Evolutionary conservation across 2,113 vertebrate genomes (phyloP).

Genomic region (Recurvirostra avosetta): DNA sequence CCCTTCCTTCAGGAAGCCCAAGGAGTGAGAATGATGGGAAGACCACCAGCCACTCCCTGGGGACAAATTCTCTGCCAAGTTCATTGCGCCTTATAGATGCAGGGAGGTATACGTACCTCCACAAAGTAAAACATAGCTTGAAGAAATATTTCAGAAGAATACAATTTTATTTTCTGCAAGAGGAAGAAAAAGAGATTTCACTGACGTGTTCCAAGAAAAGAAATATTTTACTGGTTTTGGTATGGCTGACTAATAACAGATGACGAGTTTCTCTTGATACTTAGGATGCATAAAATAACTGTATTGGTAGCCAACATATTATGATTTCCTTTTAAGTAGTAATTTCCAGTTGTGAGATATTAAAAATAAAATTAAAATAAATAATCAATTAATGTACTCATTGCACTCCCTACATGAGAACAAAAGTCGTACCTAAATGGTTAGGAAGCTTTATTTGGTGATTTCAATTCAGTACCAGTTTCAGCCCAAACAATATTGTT

Average conservation of each 20-base stretch:
- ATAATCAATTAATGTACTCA: background rate
- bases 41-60: background rate
- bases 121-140: background rate
- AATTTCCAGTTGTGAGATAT: background rate
- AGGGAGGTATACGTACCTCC: rapidly evolving
- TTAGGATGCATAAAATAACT: background rate
- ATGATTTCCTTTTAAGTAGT: background rate
- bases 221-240: background rate
- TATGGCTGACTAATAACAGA: background rate
- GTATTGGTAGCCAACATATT: background rate
- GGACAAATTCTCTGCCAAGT: background rate
- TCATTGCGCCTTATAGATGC: background rate
- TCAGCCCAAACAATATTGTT: background rate
- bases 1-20: background rate
- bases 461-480: background rate
- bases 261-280: background rate
- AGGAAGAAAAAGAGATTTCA: background rate
- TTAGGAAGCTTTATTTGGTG: background rate
- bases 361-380: background rate
- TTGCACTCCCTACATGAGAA: background rate
- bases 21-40: background rate
- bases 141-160: background rate
- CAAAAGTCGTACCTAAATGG: background rate
- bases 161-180: background rate
- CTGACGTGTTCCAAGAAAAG: rapidly evolving